Conservation (phyloP, 2,797 vertebrate species). For the Dermochelys coriacea region DNA sequence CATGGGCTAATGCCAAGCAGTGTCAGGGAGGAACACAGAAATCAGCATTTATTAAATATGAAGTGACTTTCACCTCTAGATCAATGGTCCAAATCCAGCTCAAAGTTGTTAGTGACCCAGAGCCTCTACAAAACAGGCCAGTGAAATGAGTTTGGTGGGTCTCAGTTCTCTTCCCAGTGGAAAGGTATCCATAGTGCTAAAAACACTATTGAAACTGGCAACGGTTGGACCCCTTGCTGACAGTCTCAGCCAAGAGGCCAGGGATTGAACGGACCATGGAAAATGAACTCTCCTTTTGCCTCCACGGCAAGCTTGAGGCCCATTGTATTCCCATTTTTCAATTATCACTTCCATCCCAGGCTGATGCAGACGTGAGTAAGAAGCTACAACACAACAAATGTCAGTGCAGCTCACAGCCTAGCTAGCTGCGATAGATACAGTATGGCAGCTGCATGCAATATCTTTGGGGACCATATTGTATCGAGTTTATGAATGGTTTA, state of each 20-base stretch:
- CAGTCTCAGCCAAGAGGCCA: background rate
- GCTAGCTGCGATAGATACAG: background rate
- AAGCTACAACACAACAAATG: background rate
- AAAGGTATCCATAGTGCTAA: background rate
- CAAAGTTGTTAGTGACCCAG: background rate
- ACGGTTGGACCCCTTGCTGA: fast-evolving
- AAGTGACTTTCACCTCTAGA: background rate
- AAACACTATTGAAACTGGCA: background rate
- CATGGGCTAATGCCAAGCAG: background rate
- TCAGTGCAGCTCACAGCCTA: background rate
- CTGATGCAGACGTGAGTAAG: background rate
- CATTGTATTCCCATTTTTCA: background rate
- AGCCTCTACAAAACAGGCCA: background rate
- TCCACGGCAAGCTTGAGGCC: background rate
- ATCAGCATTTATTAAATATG: background rate
- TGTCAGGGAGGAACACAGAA: background rate
- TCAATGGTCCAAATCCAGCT: background rate
- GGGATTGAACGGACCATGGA: background rate
- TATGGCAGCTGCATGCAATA: background rate
- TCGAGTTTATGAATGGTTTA: background rate
- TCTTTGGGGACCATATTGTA: background rate
- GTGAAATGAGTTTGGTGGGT: fast-evolving
- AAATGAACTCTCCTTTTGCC: fast-evolving
- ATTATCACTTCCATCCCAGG: background rate
- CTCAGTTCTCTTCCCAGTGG: background rate